Evolutionary conservation across 2,888 invertebrate species (phyloP), one percentile per base, ranked within the genome.

Genomic region (Pherbina coryleti): DNA sequence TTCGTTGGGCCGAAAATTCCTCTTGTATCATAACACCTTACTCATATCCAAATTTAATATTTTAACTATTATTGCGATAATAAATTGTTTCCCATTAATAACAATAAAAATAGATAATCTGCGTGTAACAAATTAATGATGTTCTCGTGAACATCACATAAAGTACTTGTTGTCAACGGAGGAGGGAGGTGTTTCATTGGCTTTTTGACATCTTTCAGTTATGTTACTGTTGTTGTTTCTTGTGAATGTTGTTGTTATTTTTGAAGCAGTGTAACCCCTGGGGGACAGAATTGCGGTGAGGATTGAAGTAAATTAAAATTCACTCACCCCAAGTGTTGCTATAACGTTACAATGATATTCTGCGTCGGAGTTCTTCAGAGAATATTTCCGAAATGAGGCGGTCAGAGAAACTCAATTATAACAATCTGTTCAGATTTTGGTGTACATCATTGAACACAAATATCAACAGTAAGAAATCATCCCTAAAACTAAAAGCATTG

Each of bases 361-460:
- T 82, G 84, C 85, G 86, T 85, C 85, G 86, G 83, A 37, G 49
- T 57, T 49, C 79, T 77, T 74, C 69, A 78, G 80, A 77, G 78
- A 28, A 77, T 79, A 76, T 78, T 77, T 62, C 44, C 76, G 62
- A 64, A 79, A 78, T 67, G 64, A 79, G 80, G 57, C 77, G 80
- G 81, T 78, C 81, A 83, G 84, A 83, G 82, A 84, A 89, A 89
- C 89, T 89, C 89, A 89, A 89, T 89, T 89, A 89, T 88, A 88
- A 86, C 89, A 89, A 89, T 89, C 89, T 89, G 89, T 89, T 89
- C 86, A 83, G 85, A 89, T 89, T 89, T 89, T 85, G 78, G 80
- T 83, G 81, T 83, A 84, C 83, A 83, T 82, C 82, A 82, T 81
- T 82, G 82, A 82, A 74, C 80, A 79, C 76, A 76, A n/a, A 34